phyloP scores from a whole-genome alignment of 2,113 vertebrate genomes.

The Eublepharis macularius region DNA sequence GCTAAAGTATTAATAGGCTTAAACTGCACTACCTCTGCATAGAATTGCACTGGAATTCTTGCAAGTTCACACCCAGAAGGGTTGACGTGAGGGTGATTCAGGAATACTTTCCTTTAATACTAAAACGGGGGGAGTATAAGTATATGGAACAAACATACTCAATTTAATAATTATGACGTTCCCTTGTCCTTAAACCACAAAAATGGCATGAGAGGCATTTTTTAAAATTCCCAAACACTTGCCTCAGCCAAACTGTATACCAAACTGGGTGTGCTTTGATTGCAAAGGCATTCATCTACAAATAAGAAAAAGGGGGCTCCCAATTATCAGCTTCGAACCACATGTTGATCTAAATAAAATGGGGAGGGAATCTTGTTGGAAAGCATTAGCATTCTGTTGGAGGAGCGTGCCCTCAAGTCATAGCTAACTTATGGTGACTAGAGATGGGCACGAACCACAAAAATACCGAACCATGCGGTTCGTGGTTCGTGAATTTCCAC shows the following conservation, averaged over 20 bases:
- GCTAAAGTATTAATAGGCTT: no score
- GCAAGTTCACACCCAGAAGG: not conserved
- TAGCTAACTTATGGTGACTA: no score
- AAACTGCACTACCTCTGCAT: not conserved
- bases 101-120: not conserved
- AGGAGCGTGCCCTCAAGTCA: no score
- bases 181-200: no score
- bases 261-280: slow-evolving; percentile 1
- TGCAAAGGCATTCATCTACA: slow-evolving; percentile 44
- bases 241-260: slow-evolving; percentile 36
- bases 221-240: no score
- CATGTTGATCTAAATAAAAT: slow-evolving; percentile 29
- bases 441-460: no score
- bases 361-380: slow-evolving; percentile 16
- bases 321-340: slow-evolving; percentile 28
- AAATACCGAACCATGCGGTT: no score
- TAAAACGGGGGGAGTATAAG: no score
- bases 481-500: no score
- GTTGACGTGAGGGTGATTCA: not conserved
- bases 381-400: not conserved
- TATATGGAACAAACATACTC: no score
- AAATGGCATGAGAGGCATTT: no score
- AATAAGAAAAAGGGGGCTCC: slow-evolving; percentile 25
- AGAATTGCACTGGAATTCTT: not conserved
- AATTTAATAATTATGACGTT: no score